Conservation (phyloP, 2,888 invertebrate genomes). For the Caenorhabditis sp. region DNA sequence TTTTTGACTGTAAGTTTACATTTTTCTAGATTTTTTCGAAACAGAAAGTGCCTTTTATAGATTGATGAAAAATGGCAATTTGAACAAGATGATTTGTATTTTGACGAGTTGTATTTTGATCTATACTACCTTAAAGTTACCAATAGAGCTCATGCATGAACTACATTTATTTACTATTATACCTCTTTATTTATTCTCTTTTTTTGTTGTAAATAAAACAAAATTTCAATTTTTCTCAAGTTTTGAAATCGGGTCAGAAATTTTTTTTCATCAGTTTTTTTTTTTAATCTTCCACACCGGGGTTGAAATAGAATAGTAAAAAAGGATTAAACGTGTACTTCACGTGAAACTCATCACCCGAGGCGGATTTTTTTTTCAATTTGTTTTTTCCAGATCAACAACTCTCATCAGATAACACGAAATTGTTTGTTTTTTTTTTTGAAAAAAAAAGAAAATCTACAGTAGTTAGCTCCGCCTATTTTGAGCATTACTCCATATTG, state of each 20-base stretch:
- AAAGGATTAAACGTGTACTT: too few relatives aligned
- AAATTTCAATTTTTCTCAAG: not conserved
- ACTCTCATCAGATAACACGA: too few relatives aligned
- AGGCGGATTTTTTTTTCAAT: too few relatives aligned
- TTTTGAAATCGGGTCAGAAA: not conserved
- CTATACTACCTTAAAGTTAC: conserved; percentile 7
- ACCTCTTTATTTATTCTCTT: not conserved
- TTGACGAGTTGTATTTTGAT: conserved; percentile 43
- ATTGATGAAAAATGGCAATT: conserved; percentile 37
- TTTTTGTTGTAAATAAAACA: conserved; percentile 20
- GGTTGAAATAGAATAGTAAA: too few relatives aligned
- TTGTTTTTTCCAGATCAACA: too few relatives aligned
- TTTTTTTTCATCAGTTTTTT: not conserved
- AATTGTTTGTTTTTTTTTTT: too few relatives aligned
- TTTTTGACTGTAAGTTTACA: conserved; percentile 5
- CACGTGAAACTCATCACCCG: too few relatives aligned
- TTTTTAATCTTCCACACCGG: not conserved
- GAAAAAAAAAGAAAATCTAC: too few relatives aligned
- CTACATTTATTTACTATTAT: not conserved
- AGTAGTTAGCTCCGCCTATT: too few relatives aligned
- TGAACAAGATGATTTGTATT: conserved; percentile 38
- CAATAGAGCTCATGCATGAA: conserved; percentile 31
- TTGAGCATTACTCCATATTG: too few relatives aligned
- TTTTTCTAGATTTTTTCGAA: conserved; percentile 7
- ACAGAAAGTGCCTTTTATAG: conserved; percentile 21